Evolutionary conservation across 2,113 vertebrate genomes (phyloP).

Genomic region (Drymodes brunneopygia): DNA sequence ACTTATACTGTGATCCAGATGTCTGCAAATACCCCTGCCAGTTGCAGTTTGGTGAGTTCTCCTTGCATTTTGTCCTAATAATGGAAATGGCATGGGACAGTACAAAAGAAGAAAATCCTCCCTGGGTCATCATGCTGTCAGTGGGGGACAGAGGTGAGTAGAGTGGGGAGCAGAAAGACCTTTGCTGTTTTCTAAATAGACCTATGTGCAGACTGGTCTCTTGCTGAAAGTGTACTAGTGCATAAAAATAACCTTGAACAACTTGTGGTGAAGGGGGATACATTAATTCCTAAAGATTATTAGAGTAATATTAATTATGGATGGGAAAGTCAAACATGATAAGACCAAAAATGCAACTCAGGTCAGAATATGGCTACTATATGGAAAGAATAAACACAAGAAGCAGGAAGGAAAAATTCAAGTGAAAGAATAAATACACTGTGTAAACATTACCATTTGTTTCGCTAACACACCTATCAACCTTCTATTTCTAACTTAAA

Average conservation of each 20-base stretch:
- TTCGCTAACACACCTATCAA: background rate
- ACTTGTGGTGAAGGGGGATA: background rate
- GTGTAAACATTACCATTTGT: background rate
- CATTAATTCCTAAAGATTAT: background rate
- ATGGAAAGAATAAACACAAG: background rate
- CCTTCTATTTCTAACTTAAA: background rate
- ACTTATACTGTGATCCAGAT: background rate
- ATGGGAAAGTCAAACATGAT: background rate
- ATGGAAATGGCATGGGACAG: background rate
- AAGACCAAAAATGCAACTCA: background rate
- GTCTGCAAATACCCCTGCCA: background rate
- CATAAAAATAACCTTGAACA: background rate
- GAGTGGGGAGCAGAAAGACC: background rate
- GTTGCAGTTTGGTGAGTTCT: background rate
- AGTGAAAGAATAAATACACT: background rate
- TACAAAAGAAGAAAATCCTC: background rate
- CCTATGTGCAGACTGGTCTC: background rate
- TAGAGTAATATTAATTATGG: background rate
- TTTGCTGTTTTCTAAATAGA: background rate
- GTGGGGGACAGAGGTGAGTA: background rate
- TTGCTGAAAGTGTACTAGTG: background rate
- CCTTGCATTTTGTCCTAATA: background rate
- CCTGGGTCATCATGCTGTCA: background rate
- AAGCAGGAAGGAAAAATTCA: background rate
- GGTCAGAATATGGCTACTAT: background rate